Evolutionary conservation across 2,113 vertebrate species (phyloP).

Genomic region (Isurus oxyrinchus): DNA sequence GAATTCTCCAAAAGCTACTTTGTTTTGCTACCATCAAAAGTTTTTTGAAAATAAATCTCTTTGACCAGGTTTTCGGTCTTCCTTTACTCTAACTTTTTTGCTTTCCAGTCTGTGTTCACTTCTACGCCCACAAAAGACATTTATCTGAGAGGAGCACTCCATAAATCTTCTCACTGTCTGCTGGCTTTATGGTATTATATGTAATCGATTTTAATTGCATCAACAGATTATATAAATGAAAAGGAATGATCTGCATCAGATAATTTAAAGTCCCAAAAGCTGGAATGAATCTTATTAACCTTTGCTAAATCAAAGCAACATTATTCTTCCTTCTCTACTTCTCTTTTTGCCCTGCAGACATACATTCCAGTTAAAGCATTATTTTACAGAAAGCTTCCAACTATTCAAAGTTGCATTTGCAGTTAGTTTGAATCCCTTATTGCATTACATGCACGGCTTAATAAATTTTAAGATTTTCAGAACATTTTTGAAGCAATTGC

Average conservation of each 20-base stretch:
- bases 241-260: background rate
- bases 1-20: background rate
- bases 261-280: background rate
- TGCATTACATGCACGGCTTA: too few species aligned
- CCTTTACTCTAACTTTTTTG: background rate
- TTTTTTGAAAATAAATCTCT: background rate
- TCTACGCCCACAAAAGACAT: background rate
- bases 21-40: background rate
- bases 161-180: background rate
- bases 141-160: background rate
- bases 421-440: too few species aligned
- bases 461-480: too few species aligned
- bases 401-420: too few species aligned
- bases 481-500: too few species aligned
- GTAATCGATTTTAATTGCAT: background rate
- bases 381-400: too few species aligned
- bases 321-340: too few species aligned
- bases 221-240: background rate
- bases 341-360: too few species aligned
- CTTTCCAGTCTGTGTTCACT: background rate
- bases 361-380: too few species aligned
- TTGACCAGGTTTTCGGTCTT: background rate
- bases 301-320: background rate
- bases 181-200: background rate
- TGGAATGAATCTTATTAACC: background rate